Percentiles rank a stretch among this genome's conserved stretches.
phyloP scores from a whole-genome alignment of 1,140 invertebrate species.

The Zaprionus inermis region DNA sequence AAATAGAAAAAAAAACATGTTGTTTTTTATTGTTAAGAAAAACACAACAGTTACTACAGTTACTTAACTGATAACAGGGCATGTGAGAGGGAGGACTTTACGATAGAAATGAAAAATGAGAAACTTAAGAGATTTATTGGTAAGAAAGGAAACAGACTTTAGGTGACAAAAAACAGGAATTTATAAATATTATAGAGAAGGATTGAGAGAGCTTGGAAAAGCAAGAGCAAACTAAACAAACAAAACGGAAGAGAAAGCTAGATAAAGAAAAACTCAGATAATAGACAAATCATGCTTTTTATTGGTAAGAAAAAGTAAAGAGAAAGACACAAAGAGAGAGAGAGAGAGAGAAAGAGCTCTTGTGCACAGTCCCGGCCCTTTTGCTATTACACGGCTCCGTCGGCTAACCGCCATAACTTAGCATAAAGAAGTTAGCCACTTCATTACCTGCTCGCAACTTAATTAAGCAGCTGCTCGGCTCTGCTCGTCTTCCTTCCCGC shows the following conservation, averaged over 20 bases:
- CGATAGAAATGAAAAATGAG: too few species aligned
- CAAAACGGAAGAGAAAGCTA: background rate
- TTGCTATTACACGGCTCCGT: slow-evolving; percentile 23
- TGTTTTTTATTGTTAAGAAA: background rate
- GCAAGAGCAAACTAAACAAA: background rate
- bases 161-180: too few species aligned
- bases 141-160: too few species aligned
- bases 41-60: too few species aligned
- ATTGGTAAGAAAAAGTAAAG: background rate
- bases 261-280: background rate
- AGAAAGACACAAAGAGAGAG: background rate
- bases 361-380: slow-evolving; percentile 4
- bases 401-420: slow-evolving; percentile 61
- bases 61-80: background rate
- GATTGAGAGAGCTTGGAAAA: background rate
- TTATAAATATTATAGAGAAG: background rate
- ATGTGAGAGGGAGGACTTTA: background rate
- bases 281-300: background rate
- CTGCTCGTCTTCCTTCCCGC: background rate
- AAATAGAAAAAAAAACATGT: background rate
- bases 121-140: too few species aligned
- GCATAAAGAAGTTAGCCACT: slow-evolving; percentile 72
- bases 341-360: background rate
- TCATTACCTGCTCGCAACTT: slow-evolving; percentile 70
- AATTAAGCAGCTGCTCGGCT: slow-evolving; percentile 52